phyloP scores from a whole-genome alignment of 2,888 invertebrate genomes.

The Lycophotia porphyrea region DNA sequence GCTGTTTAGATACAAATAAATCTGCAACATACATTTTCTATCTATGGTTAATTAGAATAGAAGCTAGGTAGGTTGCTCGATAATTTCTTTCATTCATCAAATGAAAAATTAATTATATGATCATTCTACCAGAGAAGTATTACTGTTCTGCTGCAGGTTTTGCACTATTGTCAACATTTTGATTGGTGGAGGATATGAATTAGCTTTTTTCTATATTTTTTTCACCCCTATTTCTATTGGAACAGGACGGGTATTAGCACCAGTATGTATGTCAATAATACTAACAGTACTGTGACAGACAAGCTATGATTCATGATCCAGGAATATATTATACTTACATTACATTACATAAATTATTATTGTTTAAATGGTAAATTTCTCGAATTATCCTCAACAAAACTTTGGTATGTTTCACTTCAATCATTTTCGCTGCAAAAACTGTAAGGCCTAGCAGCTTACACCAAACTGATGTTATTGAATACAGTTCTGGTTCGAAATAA shows the following conservation, averaged over 20 bases:
- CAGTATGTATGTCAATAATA: not conserved
- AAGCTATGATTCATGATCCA: constrained; percentile 26
- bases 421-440: constrained; percentile 22
- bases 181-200: not conserved
- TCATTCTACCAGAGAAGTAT: not conserved
- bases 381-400: constrained; percentile 20
- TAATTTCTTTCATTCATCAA: not conserved
- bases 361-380: constrained; percentile 9
- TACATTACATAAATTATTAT: too few species aligned
- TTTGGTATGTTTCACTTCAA: constrained; percentile 15
- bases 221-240: not conserved
- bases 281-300: not conserved
- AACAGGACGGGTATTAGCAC: not conserved
- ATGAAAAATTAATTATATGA: not conserved
- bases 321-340: constrained; percentile 6
- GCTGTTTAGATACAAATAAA: too few species aligned
- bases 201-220: not conserved
- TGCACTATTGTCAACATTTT: not conserved
- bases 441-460: not conserved
- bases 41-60: too few species aligned
- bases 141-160: not conserved
- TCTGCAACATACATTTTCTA: too few species aligned
- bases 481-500: constrained; percentile 3
- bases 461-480: constrained; percentile 14
- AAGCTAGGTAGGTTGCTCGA: too few species aligned